Base-by-base conservation (phyloP, 2,113 vertebrate genomes). In the Tympanuchus pallidicinctus region DNA sequence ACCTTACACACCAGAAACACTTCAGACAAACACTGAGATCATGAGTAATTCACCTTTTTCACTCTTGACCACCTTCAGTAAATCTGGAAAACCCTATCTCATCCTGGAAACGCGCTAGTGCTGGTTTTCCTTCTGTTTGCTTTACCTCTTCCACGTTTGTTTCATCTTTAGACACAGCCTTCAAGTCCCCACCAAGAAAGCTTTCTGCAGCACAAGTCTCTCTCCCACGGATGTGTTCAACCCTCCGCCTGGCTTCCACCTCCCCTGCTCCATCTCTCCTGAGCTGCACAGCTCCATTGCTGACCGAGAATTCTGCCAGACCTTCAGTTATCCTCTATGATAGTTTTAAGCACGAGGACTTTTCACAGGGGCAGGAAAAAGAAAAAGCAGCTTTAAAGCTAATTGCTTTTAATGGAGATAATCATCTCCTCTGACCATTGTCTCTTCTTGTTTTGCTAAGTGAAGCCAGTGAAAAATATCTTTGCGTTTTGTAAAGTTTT, bases 81-180 rank as follows among this genome's bases (percentile, higher is more conserved):
- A 1, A 1, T 56, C 38, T 43, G 40, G 38, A 54, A 65, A 57
- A 48, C 2, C 2, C 14, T 24, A 66, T 17, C 52, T 72, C 59
- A 34, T 32, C 59, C 59, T 45, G 34, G 70, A 76, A 77, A 82
- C 0, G 0, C 8, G 20, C 30, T 56, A 28, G 50, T 19, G 43
- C 40, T 0, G 0, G 2, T 54, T 54, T 28, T 54, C 16, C 14
- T 42, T 71, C 57, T 11, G 0, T 32, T 81, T 50, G 13, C 36
- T 59, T 78, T 48, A 9, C 48, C 9, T 73, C 56, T 64, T 73
- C 17, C 76, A 42, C 17, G 3, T 20, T 47, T 43, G 10, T 22
- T 92, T 80, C 59, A 17, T 6, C 32, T 88, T 34, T 69, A 87
- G 32, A 40, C 10, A n/a, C 15, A 50, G 57, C 52, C 25, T 69